These are phyloP conservation scores for Mormoops blainvillei DNA, from an alignment of 2,113 vertebrate species.

Conservation along the genomic window DNA sequence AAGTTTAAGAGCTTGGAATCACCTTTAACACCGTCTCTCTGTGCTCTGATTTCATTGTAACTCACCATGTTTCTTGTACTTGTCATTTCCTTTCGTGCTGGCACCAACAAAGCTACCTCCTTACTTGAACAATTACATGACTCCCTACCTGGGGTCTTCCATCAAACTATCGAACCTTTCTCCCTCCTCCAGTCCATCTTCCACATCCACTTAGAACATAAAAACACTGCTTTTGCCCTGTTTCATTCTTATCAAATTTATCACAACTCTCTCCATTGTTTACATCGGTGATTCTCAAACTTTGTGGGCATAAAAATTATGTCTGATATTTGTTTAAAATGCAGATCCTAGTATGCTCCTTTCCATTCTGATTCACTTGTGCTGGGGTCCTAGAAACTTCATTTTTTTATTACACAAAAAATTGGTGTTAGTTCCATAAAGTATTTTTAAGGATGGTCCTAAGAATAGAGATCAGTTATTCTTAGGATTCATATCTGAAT, in stretches of 20 bases:
- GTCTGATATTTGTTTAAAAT: constrained; percentile 11
- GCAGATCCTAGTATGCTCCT: background rate
- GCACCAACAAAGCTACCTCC: background rate
- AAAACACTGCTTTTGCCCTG: background rate
- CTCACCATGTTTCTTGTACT: background rate
- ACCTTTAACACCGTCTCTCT: background rate
- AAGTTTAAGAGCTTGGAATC: background rate
- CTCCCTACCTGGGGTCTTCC: background rate
- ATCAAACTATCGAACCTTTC: background rate
- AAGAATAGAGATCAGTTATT: background rate
- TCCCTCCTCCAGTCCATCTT: background rate
- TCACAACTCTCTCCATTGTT: background rate
- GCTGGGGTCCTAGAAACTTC: background rate
- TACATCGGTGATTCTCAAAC: background rate
- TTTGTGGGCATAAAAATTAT: background rate
- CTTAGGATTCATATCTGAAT: background rate
- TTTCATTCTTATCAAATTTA: background rate
- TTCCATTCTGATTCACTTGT: background rate
- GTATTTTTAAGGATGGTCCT: background rate
- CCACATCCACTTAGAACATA: background rate
- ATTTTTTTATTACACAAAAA: background rate
- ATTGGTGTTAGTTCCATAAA: background rate
- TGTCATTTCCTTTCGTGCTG: background rate
- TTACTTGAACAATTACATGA: background rate
- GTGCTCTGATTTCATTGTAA: background rate